phyloP scores from a whole-genome alignment of 1,140 invertebrate genomes.

The Eufriesea mexicana region DNA sequence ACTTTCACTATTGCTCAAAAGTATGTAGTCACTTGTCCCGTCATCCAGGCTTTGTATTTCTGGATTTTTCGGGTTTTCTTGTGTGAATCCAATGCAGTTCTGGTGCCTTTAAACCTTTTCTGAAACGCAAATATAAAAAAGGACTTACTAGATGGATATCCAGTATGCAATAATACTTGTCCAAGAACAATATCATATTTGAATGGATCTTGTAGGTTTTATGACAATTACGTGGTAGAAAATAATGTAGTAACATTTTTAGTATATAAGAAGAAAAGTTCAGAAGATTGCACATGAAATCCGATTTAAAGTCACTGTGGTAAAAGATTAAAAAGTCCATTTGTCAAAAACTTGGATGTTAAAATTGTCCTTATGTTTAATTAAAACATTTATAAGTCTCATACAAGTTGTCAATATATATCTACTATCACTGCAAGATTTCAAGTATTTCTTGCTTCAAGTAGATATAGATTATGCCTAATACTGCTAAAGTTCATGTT shows the following conservation, averaged over 20 bases:
- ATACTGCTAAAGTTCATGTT: slow-evolving; percentile 18
- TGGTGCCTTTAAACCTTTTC: slow-evolving; percentile 59
- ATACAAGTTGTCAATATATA: slow-evolving; percentile 46
- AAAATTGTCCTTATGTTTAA: slow-evolving; percentile 55
- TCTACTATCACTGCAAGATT: slow-evolving; percentile 41
- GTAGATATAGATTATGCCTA: slow-evolving; percentile 41
- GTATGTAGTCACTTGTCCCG: slow-evolving; percentile 16
- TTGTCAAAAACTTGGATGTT: slow-evolving; percentile 44
- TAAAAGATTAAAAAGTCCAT: slow-evolving; percentile 59
- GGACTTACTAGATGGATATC: slow-evolving; percentile 55
- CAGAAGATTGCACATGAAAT: slow-evolving; percentile 53
- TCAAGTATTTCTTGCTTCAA: slow-evolving; percentile 25
- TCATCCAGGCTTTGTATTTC: slow-evolving; percentile 43
- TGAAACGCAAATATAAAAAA: slow-evolving; percentile 69
- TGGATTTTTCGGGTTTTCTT: slow-evolving; percentile 51
- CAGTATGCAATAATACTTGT: slow-evolving; percentile 33
- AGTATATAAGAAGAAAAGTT: slow-evolving; percentile 57
- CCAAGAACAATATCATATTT: slow-evolving; percentile 60
- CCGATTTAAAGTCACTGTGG: slow-evolving; percentile 52
- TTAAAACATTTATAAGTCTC: slow-evolving; percentile 38
- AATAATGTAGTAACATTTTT: slow-evolving; percentile 62
- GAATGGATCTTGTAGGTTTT: slow-evolving; percentile 65
- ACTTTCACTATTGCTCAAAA: slow-evolving; percentile 50
- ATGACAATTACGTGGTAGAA: slow-evolving; percentile 61
- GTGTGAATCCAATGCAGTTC: slow-evolving; percentile 43